Evolutionary conservation across 2,797 vertebrate genomes (phyloP), one percentile per base, ranked within the genome.

Genomic region (Serranus cabrilla): DNA sequence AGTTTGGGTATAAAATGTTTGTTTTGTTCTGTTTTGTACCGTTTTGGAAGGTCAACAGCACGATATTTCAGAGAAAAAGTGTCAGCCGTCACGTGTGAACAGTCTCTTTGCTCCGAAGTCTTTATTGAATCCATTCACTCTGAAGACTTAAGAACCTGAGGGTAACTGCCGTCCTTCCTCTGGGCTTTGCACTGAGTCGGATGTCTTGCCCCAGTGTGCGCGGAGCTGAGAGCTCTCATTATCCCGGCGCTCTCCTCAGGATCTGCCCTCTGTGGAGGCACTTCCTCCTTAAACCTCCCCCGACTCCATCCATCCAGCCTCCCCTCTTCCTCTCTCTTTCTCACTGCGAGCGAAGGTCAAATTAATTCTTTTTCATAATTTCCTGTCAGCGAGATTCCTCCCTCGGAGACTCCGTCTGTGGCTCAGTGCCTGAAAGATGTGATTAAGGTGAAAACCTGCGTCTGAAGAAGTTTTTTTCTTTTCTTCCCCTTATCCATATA

Each of bases 291-390:
- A 89, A 82, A 83, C 78, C 78, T 82, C 70, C 76, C 80, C 57
- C 25, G 76, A 72, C 82, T 84, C 78, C 59, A 27, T 81, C 43
- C 8, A 14, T 63, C 58, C 82, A 8, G 40, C 65, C 64, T 40
- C 40, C 60, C 18, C 49, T 77, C 45, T 13, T 42, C 37, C 54
- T 74, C 21, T 57, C 51, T 80, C 74, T 86, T 75, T 73, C 80
- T 80, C 76, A 77, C 86, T 74, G 81, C 75, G 78, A 92, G 90
- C 87, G 69, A 92, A 93, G 93, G 92, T 94, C 92, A 93, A 88
- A 93, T 94, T 90, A 86, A 93, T 91, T 90, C 72, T 91, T 93
- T 90, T 89, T 87, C 82, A 88, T 91, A 92, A 93, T 94, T 92
- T 93, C 91, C 90, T 91, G 92, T 90, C 90, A 60, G 81, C 17